Conservation (phyloP, 2,113 vertebrate genomes). For the Pontoporia blainvillei region DNA sequence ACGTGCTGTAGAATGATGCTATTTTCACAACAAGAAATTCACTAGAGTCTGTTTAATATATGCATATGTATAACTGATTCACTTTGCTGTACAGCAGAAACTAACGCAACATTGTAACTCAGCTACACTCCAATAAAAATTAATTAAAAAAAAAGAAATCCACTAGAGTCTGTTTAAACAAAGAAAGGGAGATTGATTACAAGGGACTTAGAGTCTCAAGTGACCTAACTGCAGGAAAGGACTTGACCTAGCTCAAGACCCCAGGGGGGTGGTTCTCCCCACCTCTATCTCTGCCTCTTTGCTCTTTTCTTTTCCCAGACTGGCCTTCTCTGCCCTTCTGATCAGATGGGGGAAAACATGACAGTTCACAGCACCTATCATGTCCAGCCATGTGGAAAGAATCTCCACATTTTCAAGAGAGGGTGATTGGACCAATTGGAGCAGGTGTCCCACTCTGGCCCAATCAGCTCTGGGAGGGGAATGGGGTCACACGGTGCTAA, state of each 20-base stretch:
- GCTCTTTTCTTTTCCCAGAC: not conserved
- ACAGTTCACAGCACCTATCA: not conserved
- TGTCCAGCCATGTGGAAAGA: not conserved
- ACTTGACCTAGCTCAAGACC: not conserved
- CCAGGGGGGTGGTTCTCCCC: not conserved
- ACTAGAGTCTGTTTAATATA: not conserved
- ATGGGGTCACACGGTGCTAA: not conserved
- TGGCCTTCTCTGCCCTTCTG: not conserved
- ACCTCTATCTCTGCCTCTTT: not conserved
- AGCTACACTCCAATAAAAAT: not conserved
- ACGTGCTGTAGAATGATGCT: not conserved
- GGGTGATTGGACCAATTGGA: not conserved
- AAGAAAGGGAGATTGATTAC: not conserved
- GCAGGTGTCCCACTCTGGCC: not conserved
- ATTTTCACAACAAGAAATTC: not conserved
- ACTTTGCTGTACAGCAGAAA: not conserved
- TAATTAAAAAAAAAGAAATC: not conserved
- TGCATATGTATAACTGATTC: not conserved
- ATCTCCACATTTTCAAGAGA: not conserved
- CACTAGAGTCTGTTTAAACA: not conserved
- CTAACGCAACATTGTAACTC: not conserved
- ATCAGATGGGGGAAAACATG: not conserved
- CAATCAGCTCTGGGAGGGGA: not conserved
- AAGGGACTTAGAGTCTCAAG: not conserved
- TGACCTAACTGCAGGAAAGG: not conserved